phyloP scores from a whole-genome alignment of 64 coral and sea anemone genomes.

The Montipora sp. region DNA sequence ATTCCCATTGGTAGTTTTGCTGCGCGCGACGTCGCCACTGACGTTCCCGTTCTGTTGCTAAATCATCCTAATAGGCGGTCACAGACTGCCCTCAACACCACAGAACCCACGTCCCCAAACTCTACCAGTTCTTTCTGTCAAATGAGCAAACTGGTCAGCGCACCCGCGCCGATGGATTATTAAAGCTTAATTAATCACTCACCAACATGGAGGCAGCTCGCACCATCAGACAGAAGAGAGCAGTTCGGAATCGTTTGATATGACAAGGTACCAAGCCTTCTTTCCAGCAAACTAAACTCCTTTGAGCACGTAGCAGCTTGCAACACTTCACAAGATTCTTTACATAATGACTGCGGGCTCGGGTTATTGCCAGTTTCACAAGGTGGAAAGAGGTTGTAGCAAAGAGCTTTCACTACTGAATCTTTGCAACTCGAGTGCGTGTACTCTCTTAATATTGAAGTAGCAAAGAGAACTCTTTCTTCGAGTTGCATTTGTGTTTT shows the following conservation, averaged over 20 bases:
- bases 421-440: slow-evolving; percentile 57
- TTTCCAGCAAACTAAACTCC: slow-evolving; percentile 68
- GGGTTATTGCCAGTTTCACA: slow-evolving; percentile 39
- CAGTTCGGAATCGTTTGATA: slow-evolving; percentile 49
- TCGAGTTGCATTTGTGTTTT: slow-evolving; percentile 64
- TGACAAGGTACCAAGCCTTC: slow-evolving; percentile 43
- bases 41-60: too few species aligned
- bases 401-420: slow-evolving; percentile 73
- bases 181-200: background rate
- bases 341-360: slow-evolving; percentile 70
- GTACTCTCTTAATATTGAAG: slow-evolving; percentile 10
- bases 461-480: slow-evolving; percentile 1
- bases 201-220: background rate
- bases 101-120: too few species aligned
- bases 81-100: background rate
- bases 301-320: slow-evolving; percentile 81
- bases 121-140: too few species aligned
- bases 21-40: too few species aligned
- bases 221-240: background rate
- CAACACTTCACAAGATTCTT: slow-evolving; percentile 72
- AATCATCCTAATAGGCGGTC: too few species aligned
- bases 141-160: too few species aligned
- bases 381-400: slow-evolving; percentile 84
- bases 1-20: too few species aligned
- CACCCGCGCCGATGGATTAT: too few species aligned